These are phyloP conservation scores for Crocuta crocuta DNA, from an alignment of 2,113 vertebrate species.

Conservation along the genomic window DNA sequence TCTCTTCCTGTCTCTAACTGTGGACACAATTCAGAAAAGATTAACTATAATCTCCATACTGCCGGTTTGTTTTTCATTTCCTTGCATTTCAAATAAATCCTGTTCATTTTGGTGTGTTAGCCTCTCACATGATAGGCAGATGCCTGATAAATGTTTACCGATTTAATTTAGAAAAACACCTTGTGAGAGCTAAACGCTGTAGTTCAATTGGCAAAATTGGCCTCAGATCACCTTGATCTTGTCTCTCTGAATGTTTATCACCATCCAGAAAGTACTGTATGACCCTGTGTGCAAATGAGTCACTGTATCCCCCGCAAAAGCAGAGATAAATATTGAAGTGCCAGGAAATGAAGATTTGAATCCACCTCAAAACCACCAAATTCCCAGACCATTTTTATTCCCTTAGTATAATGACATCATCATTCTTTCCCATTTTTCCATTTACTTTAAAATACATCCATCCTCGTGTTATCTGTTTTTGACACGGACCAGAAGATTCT, in stretches of 20 bases:
- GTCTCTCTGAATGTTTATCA: conserved; percentile 37
- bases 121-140: not conserved
- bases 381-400: not conserved
- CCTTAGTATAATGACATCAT: not conserved
- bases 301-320: conserved; percentile 56
- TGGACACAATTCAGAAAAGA: conserved; percentile 65
- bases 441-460: conserved; percentile 66
- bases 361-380: conserved; percentile 2
- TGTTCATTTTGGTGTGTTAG: conserved; percentile 19
- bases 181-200: not conserved
- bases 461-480: conserved; percentile 28
- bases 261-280: not conserved
- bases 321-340: conserved; percentile 62
- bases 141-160: conserved; percentile 48
- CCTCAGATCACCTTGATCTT: not conserved
- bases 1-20: conserved; percentile 62
- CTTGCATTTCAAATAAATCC: conserved; percentile 42
- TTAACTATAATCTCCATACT: not conserved
- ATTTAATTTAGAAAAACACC: conserved; percentile 58
- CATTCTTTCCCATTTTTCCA: conserved; percentile 65
- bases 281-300: conserved; percentile 75
- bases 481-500: not conserved
- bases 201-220: conserved; percentile 29
- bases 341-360: conserved; percentile 66
- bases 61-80: conserved; percentile 58